Conservation (phyloP, 2,113 vertebrate genomes). For the Pterocles orientalis region DNA sequence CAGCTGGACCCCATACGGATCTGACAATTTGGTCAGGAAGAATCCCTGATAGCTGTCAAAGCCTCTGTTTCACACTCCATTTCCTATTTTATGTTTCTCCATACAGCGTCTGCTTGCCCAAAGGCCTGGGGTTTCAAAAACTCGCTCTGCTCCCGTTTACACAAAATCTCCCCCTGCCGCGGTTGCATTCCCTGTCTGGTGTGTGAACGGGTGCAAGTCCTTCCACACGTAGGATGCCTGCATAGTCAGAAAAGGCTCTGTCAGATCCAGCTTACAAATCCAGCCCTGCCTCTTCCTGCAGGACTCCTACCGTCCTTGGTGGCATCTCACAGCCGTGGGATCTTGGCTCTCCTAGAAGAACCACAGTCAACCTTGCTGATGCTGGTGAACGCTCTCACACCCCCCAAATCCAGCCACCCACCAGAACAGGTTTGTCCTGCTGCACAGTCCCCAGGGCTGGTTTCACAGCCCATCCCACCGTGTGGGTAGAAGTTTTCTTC, state of each 20-base stretch:
- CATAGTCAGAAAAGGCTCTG: not conserved
- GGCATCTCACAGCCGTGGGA: not conserved
- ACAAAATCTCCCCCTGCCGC: not conserved
- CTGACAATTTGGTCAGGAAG: not conserved
- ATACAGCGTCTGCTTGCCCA: not conserved
- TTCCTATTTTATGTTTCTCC: not conserved
- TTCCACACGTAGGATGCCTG: accelerated
- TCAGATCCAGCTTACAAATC: not conserved
- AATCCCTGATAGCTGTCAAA: not conserved
- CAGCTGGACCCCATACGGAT: not conserved
- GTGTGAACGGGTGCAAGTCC: not conserved
- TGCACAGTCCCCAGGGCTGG: accelerated
- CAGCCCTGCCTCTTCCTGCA: not conserved
- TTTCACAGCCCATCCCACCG: not conserved
- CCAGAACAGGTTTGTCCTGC: not conserved
- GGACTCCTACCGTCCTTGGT: not conserved
- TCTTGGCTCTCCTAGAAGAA: not conserved
- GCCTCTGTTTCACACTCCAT: not conserved
- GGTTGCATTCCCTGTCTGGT: not conserved
- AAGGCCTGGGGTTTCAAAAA: not conserved
- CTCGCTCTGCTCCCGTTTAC: not conserved
- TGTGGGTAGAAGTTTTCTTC: not conserved
- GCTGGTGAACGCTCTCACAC: not conserved
- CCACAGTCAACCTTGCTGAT: not conserved
- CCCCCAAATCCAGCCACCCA: not conserved